Conservation (phyloP, 2,888 invertebrate genomes). For the Endomychus coccineus region DNA sequence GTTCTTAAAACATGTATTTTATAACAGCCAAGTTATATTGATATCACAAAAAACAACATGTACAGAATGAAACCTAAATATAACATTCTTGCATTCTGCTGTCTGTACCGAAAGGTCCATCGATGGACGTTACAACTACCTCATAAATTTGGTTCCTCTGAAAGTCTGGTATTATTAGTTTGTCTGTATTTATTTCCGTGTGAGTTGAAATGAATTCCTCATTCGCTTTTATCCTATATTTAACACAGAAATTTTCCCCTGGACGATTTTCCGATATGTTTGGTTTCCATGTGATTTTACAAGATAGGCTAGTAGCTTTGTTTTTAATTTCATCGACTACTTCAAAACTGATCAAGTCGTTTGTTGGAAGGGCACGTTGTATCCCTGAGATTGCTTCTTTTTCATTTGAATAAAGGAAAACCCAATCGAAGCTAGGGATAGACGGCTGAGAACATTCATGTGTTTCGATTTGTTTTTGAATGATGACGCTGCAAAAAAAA, state of each 20-base stretch:
- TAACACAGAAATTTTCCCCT: slow-evolving; percentile 33
- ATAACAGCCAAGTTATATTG: too few relatives aligned
- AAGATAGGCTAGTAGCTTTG: too few relatives aligned
- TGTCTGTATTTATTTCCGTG: slow-evolving; percentile 29
- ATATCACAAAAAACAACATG: background rate
- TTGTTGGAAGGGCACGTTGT: too few relatives aligned
- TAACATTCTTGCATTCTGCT: slow-evolving; percentile 21
- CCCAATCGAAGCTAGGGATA: too few relatives aligned
- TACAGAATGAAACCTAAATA: background rate
- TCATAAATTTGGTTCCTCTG: slow-evolving; percentile 32
- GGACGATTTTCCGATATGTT: slow-evolving; percentile 30
- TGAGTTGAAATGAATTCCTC: slow-evolving; percentile 26
- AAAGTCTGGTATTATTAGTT: slow-evolving; percentile 27
- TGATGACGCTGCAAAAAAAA: too few relatives aligned
- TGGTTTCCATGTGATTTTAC: slow-evolving; percentile 31
- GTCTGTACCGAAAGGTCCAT: slow-evolving; percentile 30
- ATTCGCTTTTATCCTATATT: slow-evolving; percentile 29
- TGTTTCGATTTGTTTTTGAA: too few relatives aligned
- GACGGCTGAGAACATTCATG: too few relatives aligned
- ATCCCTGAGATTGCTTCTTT: too few relatives aligned
- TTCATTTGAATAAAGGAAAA: too few relatives aligned
- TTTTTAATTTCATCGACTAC: too few relatives aligned
- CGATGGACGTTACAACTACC: slow-evolving; percentile 30
- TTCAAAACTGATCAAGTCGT: too few relatives aligned
- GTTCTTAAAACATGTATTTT: too few relatives aligned